These are phyloP conservation scores for Micromesistius poutassou DNA, from an alignment of 2,797 vertebrate genomes.

Conservation along the genomic window DNA sequence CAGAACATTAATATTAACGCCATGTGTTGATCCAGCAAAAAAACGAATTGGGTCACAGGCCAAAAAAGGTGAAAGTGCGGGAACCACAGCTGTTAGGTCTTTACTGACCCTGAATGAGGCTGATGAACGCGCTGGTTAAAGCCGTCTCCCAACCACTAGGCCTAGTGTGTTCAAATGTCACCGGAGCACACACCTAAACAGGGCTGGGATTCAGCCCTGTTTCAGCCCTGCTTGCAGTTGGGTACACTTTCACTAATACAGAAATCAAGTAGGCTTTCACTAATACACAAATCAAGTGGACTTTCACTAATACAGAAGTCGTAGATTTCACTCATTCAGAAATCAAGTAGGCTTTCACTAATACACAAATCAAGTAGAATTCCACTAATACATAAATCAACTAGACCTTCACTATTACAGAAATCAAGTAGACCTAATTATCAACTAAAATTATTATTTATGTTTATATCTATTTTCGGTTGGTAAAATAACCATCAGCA, in stretches of 20 bases:
- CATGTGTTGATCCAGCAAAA: no score
- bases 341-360: no score
- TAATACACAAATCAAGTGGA: no score
- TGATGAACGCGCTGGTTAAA: slow-evolving; percentile 67
- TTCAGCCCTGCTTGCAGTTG: background rate
- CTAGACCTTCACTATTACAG: no score
- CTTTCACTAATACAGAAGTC: no score
- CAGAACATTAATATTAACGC: no score
- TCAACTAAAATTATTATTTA: no score
- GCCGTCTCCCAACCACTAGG: slow-evolving; percentile 65
- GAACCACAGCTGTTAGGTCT: background rate
- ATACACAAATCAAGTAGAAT: background rate
- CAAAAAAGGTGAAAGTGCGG: no score
- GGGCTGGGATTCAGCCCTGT: background rate
- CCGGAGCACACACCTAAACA: slow-evolving; percentile 23
- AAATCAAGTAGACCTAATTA: background rate
- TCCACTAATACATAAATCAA: background rate
- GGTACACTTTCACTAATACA: background rate
- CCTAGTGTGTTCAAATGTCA: slow-evolving; percentile 62
- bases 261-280: no score
- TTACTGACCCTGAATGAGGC: slow-evolving; percentile 18
- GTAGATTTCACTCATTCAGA: no score
- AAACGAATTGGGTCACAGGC: no score
- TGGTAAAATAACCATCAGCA: background rate
- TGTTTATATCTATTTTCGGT: background rate